Conservation (phyloP, 2,113 vertebrate species). For the Onychostruthus taczanowskii region DNA sequence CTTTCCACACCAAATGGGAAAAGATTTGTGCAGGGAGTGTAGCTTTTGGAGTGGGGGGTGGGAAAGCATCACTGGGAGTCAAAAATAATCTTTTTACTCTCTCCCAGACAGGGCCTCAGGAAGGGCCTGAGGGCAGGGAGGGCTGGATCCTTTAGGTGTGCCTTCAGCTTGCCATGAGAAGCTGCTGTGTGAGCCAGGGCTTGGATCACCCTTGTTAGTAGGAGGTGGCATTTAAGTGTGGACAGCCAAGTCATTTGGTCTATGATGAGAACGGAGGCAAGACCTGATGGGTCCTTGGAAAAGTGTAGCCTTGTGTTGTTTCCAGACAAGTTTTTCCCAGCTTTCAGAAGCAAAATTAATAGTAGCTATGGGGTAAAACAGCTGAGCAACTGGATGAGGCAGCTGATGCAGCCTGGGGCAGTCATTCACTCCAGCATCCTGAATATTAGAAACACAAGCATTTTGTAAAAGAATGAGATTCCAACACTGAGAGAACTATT, state of each 20-base stretch:
- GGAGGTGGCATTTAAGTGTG: background rate
- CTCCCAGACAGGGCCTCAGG: accelerated
- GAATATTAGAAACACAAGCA: background rate
- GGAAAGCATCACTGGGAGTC: background rate
- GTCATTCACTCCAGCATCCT: background rate
- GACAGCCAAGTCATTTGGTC: background rate
- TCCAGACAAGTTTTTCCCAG: background rate
- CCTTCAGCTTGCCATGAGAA: background rate
- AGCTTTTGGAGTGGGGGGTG: background rate
- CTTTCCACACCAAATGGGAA: background rate
- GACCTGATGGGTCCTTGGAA: background rate
- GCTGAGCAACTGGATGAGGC: background rate
- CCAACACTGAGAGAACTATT: background rate
- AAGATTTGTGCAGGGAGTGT: background rate
- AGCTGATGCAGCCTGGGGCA: background rate
- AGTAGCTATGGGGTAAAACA: background rate
- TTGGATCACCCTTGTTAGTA: background rate
- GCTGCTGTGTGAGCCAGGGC: background rate
- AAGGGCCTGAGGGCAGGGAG: background rate
- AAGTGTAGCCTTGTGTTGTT: background rate
- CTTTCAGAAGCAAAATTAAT: background rate
- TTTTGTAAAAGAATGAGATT: background rate
- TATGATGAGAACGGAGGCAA: background rate
- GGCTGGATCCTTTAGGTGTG: background rate
- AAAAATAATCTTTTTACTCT: background rate